Evolutionary conservation across 2,113 vertebrate genomes (phyloP).

Genomic region (Octodon degus): DNA sequence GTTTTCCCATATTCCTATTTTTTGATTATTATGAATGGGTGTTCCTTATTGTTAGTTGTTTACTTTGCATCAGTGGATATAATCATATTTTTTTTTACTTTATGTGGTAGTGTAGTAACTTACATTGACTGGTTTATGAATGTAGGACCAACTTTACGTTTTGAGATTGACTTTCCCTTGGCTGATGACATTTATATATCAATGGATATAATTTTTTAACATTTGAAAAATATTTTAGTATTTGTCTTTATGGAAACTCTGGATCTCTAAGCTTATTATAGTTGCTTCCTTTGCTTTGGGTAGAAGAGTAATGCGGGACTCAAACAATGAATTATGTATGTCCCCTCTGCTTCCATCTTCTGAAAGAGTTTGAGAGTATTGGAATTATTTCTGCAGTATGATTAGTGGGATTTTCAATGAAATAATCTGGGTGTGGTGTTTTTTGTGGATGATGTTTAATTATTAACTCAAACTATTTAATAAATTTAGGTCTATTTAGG

Average conservation of each 20-base stretch:
- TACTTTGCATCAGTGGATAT: neutral
- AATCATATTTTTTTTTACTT: neutral
- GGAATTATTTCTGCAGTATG: neutral
- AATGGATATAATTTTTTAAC: neutral
- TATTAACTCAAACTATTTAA: neutral
- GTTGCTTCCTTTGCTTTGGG: neutral
- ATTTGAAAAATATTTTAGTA: neutral
- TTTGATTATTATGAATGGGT: neutral
- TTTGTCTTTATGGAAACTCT: neutral
- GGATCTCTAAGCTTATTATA: neutral
- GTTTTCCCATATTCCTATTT: neutral
- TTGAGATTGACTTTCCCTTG: neutral
- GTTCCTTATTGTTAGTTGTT: neutral
- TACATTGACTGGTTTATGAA: neutral
- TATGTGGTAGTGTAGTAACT: neutral
- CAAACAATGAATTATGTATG: neutral
- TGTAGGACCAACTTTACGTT: neutral
- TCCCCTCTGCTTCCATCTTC: neutral
- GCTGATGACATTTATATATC: neutral
- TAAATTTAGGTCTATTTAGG: neutral
- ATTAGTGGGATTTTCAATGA: neutral
- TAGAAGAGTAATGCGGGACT: neutral
- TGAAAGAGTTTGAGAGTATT: neutral
- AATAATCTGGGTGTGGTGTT: neutral
- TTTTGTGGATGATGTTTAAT: neutral